These are phyloP conservation scores for Pangasius krempfi DNA, from an alignment of 2,797 vertebrate species.

Conservation along the genomic window DNA sequence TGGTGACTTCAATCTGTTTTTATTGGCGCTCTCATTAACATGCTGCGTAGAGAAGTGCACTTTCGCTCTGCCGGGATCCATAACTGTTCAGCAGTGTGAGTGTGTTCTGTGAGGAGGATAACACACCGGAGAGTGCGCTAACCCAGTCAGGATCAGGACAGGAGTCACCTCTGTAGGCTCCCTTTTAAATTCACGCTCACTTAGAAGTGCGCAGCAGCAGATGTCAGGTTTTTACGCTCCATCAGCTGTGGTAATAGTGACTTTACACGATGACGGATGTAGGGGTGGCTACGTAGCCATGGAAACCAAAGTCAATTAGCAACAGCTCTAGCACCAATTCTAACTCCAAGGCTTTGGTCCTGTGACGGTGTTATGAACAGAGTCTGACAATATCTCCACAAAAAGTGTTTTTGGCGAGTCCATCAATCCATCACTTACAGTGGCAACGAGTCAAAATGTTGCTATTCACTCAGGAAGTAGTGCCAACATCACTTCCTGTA, in stretches of 20 bases:
- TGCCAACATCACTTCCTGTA: constrained; percentile 1
- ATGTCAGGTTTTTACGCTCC: background rate
- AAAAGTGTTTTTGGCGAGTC: background rate
- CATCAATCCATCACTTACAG: background rate
- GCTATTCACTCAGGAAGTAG: background rate
- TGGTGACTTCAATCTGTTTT: constrained; percentile 33
- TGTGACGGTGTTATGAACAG: background rate
- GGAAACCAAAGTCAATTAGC: constrained; percentile 12
- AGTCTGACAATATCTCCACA: background rate
- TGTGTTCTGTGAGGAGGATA: background rate
- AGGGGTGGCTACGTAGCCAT: background rate
- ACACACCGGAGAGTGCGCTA: background rate
- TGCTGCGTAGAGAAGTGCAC: constrained; percentile 8
- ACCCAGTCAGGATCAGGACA: background rate
- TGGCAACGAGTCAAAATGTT: background rate
- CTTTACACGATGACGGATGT: background rate
- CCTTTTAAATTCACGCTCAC: background rate
- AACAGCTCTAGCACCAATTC: background rate
- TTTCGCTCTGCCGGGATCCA: background rate
- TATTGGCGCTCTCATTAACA: constrained; percentile 26
- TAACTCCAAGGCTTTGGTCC: background rate
- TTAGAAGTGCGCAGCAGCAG: background rate
- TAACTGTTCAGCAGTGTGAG: background rate
- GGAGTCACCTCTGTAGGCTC: background rate
- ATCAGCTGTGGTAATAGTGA: background rate